Evolutionary conservation across 2,888 invertebrate genomes (phyloP).

Genomic region (Drepana falcataria): DNA sequence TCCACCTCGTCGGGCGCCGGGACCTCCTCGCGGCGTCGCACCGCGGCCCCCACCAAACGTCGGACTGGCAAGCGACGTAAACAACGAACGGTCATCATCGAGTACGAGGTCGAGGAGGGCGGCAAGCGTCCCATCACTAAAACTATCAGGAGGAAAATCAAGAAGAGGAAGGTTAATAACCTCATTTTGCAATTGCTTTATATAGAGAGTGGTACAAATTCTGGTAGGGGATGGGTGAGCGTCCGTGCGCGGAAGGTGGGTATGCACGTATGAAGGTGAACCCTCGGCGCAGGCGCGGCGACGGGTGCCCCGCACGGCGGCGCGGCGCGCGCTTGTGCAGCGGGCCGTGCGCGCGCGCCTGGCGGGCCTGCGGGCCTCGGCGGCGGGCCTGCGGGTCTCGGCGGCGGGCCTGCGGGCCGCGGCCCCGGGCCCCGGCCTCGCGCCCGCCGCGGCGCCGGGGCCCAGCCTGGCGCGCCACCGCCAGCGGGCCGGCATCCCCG

Average conservation of each 20-base stretch:
- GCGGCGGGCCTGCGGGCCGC: slow-evolving; percentile 5
- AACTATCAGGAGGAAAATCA: slow-evolving; percentile 60
- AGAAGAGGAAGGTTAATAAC: slow-evolving; percentile 51
- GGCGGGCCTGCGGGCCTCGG: slow-evolving; percentile 39
- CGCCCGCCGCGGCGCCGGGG: slow-evolving; percentile 8
- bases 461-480: slow-evolving; percentile 22
- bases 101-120: slow-evolving; percentile 81
- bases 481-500: slow-evolving; percentile 36
- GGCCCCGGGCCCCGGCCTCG: slow-evolving; percentile 1
- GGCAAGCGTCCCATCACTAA: slow-evolving; percentile 80
- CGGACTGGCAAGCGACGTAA: slow-evolving; percentile 47
- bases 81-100: slow-evolving; percentile 81
- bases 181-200: not conserved
- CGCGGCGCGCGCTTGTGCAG: slow-evolving; percentile 57
- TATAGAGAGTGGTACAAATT: too few species aligned
- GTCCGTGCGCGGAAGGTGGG: too few species aligned
- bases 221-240: too few species aligned
- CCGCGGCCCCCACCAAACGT: slow-evolving; percentile 26
- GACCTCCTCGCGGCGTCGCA: slow-evolving; percentile 17
- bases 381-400: slow-evolving; percentile 39
- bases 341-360: slow-evolving; percentile 58
- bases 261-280: too few species aligned
- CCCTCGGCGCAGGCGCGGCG: slow-evolving; percentile 8
- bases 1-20: slow-evolving; percentile 10
- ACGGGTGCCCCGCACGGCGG: slow-evolving; percentile 59